Percentiles rank a stretch among this genome's conserved stretches.
Conservation (phyloP, 1,140 invertebrate species). For the Drosophila nigromelanica region DNA sequence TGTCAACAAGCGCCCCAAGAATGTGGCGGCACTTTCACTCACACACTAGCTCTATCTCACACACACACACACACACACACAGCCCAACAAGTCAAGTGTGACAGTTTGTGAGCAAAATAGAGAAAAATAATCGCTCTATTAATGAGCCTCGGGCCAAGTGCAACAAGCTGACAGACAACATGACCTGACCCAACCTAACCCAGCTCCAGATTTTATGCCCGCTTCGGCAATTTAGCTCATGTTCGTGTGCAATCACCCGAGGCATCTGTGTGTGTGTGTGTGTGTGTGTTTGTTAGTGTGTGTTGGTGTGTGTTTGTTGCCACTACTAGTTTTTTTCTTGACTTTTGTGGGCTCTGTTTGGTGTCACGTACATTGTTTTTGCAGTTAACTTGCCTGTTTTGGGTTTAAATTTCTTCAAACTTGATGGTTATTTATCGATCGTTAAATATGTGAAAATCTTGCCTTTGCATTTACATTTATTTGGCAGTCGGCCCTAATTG, state of each 20-base stretch:
- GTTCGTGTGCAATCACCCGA: conserved; percentile 28
- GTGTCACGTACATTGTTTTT: not conserved
- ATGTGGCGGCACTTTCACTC: conserved; percentile 25
- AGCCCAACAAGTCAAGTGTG: conserved; percentile 21
- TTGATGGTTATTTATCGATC: conserved; percentile 21
- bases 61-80: conserved; percentile 6
- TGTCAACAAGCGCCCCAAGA: conserved; percentile 69
- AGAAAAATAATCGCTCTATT: conserved; percentile 78
- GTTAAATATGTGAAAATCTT: conserved; percentile 30
- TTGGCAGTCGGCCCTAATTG: conserved; percentile 62
- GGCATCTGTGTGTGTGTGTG: conserved; percentile 3
- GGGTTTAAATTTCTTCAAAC: not conserved
- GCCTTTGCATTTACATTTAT: conserved; percentile 23
- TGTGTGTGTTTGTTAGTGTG: conserved; percentile 8
- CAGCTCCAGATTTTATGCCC: conserved; percentile 21
- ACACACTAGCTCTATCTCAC: not conserved
- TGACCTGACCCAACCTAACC: conserved; percentile 65
- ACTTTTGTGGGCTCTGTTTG: not conserved
- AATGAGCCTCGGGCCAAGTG: conserved; percentile 81
- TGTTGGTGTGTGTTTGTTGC: conserved; percentile 2
- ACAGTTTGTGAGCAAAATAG: conserved; percentile 34
- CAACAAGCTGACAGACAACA: conserved; percentile 80
- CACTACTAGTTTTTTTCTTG: not conserved
- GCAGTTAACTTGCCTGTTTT: not conserved
- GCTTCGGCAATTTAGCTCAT: conserved; percentile 48